Percentiles rank a stretch among this genome's conserved stretches.
Conservation (phyloP, 2,888 invertebrate genomes). For the Cepaea hortensis region DNA sequence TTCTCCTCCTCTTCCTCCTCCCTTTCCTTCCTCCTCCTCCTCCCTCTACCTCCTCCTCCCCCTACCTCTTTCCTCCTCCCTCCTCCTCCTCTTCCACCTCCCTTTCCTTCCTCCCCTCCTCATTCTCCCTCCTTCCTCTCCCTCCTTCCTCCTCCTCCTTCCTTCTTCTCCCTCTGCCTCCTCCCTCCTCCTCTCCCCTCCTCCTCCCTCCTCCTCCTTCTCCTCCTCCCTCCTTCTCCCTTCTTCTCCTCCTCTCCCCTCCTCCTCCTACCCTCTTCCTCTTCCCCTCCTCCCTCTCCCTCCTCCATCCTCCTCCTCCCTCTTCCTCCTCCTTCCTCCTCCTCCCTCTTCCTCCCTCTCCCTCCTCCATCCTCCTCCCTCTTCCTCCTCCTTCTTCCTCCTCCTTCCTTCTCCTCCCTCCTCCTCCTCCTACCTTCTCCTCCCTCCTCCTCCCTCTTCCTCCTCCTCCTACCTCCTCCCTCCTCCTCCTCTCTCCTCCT, state of each 20-base stretch:
- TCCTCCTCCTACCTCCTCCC: no score
- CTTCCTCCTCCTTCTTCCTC: neutral
- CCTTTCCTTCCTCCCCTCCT: neutral
- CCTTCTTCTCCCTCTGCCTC: neutral
- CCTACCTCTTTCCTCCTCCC: no score
- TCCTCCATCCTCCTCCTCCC: no score
- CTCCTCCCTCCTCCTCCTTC: neutral
- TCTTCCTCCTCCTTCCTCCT: neutral
- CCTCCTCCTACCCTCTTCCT: no score
- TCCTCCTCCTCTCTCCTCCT: neutral
- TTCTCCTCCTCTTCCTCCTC: neutral
- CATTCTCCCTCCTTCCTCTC: no score
- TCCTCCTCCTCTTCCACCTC: neutral
- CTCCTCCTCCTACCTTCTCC: no score
- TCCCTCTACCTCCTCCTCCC: constrained; percentile 16
- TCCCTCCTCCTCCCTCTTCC: no score
- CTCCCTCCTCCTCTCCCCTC: no score
- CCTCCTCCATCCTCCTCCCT: no score
- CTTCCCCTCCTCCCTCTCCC: no score
- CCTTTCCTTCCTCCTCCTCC: neutral
- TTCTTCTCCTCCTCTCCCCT: neutral
- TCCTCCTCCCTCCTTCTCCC: neutral
- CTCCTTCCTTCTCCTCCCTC: neutral
- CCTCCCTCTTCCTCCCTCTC: neutral
- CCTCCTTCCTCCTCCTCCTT: neutral